Base-by-base conservation (phyloP, 2,797 vertebrate genomes). In the Melanotaenia pygmaea region DNA sequence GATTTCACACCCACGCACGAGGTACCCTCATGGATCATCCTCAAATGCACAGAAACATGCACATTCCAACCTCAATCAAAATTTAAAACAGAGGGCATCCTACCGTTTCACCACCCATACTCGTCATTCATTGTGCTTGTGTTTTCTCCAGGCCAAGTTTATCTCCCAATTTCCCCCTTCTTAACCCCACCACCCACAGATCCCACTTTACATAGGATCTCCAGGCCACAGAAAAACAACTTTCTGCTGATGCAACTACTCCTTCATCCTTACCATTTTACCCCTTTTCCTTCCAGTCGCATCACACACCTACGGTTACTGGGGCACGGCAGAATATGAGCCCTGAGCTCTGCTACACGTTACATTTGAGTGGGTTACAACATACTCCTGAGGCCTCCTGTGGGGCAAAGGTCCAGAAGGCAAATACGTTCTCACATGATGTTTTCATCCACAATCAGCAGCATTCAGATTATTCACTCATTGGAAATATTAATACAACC, bases 221-320 rank as follows among this genome's bases (percentile, higher is more conserved):
- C 90, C 87, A 93, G 94, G 94, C 95, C 90, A 93, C 90, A 91
- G 93, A 95, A 95, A 96, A 97, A 95, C 92, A 94, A 90, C 89
- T 93, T 96, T 97, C 94, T 97, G 96, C 96, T 97, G 96, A 97
- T 96, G 94, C 90, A 86, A 92, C 91, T 72, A 81, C 87, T 91
- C 91, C 90, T 89, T 88, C 90, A 87, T 84, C 87, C 88, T 87
- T 80, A 59, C 80, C 75, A 77, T 85, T 83, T 79, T 54, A 80
- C 77, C 80, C 76, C 69, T 80, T 61, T 80, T 83, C 77, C 81
- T 81, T 81, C 69, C 67, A 70, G 82, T 89, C 83, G 70, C 70
- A 83, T 91, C 88, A 84, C 87, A 90, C 88, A 90, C 85, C 87
- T 90, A 83, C 86, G 80, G 73, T 90, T 86, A 82, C 26, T 75